Conservation (phyloP, 2,888 invertebrate species). For the Chydorus sphaericus region DNA sequence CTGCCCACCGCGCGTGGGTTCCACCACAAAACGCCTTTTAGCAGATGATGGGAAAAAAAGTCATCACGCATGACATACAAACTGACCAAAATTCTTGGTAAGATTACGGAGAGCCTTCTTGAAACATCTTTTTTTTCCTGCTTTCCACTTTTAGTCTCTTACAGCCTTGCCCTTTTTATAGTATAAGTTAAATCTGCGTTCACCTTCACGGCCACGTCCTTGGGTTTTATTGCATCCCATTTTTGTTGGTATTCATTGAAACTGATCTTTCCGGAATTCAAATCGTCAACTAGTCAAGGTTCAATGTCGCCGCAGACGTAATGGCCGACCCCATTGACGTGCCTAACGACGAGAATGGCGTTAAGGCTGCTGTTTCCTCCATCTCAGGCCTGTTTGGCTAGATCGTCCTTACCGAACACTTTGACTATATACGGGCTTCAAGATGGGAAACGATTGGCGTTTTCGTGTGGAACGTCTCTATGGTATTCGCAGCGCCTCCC, state of each 20-base stretch:
- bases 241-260: background rate
- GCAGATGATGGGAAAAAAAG: no score
- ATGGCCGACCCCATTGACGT: conserved; percentile 18
- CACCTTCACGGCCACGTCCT: no score
- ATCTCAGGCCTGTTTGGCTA: background rate
- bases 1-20: no score
- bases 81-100: no score
- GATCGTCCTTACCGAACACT: background rate
- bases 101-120: no score
- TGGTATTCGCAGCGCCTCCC: background rate
- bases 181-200: no score
- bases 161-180: no score
- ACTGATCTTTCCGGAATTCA: background rate
- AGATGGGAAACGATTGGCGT: background rate
- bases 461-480: background rate
- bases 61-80: no score
- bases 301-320: conserved; percentile 17
- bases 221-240: background rate
- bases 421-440: background rate
- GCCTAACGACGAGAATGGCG: conserved; percentile 18
- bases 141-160: no score
- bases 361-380: conserved; percentile 13
- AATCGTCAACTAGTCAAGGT: background rate
- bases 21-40: no score
- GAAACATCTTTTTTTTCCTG: no score